Evolutionary conservation across 1,140 invertebrate genomes (phyloP), one percentile per base, ranked within the genome.

Genomic region (Sarcophaga bullata): DNA sequence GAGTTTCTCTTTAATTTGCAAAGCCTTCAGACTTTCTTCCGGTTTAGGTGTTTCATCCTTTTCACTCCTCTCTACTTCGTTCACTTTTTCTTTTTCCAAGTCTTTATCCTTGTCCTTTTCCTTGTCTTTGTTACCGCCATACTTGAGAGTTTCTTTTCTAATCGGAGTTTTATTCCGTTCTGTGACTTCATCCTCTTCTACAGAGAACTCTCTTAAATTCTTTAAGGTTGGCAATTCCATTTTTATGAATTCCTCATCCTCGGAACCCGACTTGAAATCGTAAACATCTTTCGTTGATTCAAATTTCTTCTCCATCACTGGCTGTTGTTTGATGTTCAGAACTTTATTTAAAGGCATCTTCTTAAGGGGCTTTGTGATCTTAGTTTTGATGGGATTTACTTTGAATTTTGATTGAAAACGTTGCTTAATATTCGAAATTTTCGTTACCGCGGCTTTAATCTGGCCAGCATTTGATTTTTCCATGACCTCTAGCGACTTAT

Each of bases 201-300:
- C 88, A 25, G 88, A 88, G 54, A 88, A 89, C 0, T 90, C 88
- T 3, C 87, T 85, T 75, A 90, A 47, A 82, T 88, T 85, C 75
- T 90, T 90, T 8, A 89, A 80, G 13, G 85, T 84, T 0, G 88
- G 87, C 83, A 90, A 81, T 52, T 88, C 87, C 88, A 90, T 90
- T 82, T 89, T 88, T 80, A 90, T 89, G 5, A 87, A 87, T 17
- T 90, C 88, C 80, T 90, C 88, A 75, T 88, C 86, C 46, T 90
- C 88, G 3, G 88, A 90, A 0, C 88, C 88, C 0, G 88, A 89
- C 54, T 90, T 89, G 46, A 90, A 90, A 73, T 90, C 88, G 13
- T 90, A 90, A 2, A 90, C 88, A 76, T 90, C 88, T 81, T 89
- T 75, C 10, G 25, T 54, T 13, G 37, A 46, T 50, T 10, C 11